A percentile compares a stretch with the other conserved stretches of the same genome.
Evolutionary conservation across 2,888 invertebrate genomes (phyloP).

Genomic region (Caenorhabditis becei): DNA sequence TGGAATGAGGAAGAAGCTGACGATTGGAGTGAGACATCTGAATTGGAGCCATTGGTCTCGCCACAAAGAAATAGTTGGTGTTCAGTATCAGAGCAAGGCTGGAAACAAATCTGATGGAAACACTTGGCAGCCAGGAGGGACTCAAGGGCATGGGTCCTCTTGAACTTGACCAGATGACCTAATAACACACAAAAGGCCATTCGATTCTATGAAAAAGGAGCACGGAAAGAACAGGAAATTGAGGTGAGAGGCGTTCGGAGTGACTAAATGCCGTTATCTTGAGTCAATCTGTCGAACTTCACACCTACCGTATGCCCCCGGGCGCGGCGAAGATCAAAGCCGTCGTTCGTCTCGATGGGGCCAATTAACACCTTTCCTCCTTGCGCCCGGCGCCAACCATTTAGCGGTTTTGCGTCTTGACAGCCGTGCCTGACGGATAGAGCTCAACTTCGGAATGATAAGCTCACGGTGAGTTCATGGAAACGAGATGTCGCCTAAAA

Average conservation of each 20-base stretch:
- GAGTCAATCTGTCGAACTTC: constrained; percentile 48
- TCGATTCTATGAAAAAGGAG: not conserved
- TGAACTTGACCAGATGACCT: not conserved
- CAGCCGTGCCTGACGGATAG: constrained; percentile 34
- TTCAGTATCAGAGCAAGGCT: too few species aligned
- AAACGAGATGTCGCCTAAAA: too few species aligned
- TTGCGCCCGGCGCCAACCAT: constrained; percentile 4
- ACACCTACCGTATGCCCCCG: constrained; percentile 40
- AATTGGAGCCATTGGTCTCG: too few species aligned
- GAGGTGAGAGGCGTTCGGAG: constrained; percentile 27
- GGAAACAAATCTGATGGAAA: too few species aligned
- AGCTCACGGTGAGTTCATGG: not conserved
- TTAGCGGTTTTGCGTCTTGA: constrained; percentile 25
- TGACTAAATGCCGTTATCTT: constrained; percentile 35
- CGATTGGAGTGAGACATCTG: too few species aligned
- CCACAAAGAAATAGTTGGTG: too few species aligned
- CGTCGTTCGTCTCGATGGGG: constrained; percentile 21
- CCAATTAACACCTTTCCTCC: constrained; percentile 52
- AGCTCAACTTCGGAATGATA: not conserved
- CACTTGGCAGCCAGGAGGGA: too few species aligned
- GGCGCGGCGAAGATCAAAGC: constrained; percentile 39
- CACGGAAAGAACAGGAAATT: constrained; percentile 2
- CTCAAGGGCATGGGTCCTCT: too few species aligned
- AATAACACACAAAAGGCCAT: not conserved
- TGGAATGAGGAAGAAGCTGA: too few species aligned